These are phyloP conservation scores for Hemibagrus guttatus DNA, from an alignment of 2,797 vertebrate species.

Conservation along the genomic window DNA sequence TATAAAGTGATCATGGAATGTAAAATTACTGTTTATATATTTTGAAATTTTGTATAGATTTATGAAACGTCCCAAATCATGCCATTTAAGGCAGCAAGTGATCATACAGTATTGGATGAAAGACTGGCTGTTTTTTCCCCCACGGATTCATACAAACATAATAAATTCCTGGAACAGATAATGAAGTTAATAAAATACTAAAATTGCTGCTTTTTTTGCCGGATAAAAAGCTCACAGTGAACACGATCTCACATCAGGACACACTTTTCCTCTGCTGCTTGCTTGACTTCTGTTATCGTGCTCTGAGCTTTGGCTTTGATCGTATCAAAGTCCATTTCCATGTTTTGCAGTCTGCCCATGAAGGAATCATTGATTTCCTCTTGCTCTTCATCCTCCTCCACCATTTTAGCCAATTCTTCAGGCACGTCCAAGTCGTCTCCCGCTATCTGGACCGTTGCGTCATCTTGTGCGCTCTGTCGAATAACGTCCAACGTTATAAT, in stretches of 20 bases:
- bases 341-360: slow-evolving; percentile 68
- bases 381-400: slow-evolving; percentile 73
- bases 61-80: neutral
- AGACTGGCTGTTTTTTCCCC: neutral
- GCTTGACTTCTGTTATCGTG: slow-evolving; percentile 65
- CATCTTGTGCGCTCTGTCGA: slow-evolving; percentile 72
- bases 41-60: neutral
- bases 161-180: neutral
- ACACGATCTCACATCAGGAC: slow-evolving; percentile 61
- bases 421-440: slow-evolving; percentile 73
- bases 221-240: neutral
- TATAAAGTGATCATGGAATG: neutral
- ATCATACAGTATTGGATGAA: neutral
- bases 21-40: neutral
- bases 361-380: slow-evolving; percentile 66
- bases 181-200: neutral
- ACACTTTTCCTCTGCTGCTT: slow-evolving; percentile 70
- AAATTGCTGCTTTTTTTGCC: neutral
- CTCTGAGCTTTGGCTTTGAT: slow-evolving; percentile 68
- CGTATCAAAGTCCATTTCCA: slow-evolving; percentile 68
- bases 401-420: slow-evolving; percentile 73
- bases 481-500: neutral
- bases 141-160: neutral
- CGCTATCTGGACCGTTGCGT: slow-evolving; percentile 69
- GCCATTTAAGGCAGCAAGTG: neutral